A percentile compares a stretch with the other conserved stretches of the same genome.
Evolutionary conservation across 2,113 vertebrate species (phyloP).

Genomic region (Onychostoma macrolepis): DNA sequence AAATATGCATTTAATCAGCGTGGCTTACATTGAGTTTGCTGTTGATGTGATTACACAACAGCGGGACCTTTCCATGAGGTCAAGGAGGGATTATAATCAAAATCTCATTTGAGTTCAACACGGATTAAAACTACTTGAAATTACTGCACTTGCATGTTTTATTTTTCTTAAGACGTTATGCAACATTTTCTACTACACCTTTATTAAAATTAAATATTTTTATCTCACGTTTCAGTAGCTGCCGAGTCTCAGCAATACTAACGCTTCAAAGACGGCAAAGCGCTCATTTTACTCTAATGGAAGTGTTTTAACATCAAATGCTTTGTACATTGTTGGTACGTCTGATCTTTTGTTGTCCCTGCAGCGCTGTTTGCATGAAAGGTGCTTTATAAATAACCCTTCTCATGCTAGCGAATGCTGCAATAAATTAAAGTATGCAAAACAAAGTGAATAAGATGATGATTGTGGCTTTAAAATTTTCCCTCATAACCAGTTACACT

Average conservation of each 20-base stretch:
- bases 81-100: constrained; percentile 21
- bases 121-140: not conserved
- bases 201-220: not conserved
- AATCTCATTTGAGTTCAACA: constrained; percentile 14
- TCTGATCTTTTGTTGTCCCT: not conserved
- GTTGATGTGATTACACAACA: constrained; percentile 8
- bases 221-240: not conserved
- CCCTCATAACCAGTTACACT: not conserved
- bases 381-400: not conserved
- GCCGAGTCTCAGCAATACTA: not conserved
- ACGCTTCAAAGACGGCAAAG: not conserved
- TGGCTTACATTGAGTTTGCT: constrained; percentile 18
- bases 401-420: too few species aligned
- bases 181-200: not conserved
- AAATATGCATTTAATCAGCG: constrained; percentile 8
- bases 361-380: not conserved
- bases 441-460: not conserved
- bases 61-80: not conserved
- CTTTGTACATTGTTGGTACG: not conserved
- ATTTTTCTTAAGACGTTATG: not conserved
- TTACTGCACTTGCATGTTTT: constrained; percentile 4
- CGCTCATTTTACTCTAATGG: not conserved
- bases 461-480: not conserved
- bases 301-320: constrained; percentile 7
- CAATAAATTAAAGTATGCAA: not conserved